Evolutionary conservation across 2,797 vertebrate genomes (phyloP).

Genomic region (Mallotus villosus): DNA sequence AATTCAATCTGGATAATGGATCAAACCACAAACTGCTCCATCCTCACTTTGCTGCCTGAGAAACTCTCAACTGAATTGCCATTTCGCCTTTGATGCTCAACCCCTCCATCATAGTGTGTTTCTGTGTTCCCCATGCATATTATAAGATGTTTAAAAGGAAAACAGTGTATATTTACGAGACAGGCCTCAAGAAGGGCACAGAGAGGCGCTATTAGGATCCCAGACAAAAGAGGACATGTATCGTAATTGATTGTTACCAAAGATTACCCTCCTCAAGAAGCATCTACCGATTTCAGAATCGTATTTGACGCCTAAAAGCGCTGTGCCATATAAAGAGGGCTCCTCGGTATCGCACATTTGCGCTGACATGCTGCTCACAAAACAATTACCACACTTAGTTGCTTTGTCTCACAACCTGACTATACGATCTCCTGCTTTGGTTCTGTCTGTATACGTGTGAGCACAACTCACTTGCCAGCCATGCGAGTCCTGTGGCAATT

Average conservation of each 20-base stretch:
- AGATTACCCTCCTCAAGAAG: constrained; percentile 72
- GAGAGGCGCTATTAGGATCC: constrained; percentile 71
- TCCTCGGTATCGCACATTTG: constrained; percentile 59
- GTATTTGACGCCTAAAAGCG: constrained; percentile 64
- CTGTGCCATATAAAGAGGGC: constrained; percentile 53
- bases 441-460: constrained; percentile 53
- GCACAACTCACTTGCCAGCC: constrained; percentile 57
- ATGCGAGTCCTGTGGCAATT: constrained; percentile 39
- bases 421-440: constrained; percentile 57
- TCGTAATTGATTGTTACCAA: constrained; percentile 80
- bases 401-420: constrained; percentile 61
- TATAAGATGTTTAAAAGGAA: constrained; percentile 79
- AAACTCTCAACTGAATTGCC: constrained; percentile 69
- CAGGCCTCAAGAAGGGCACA: constrained; percentile 61
- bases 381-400: constrained; percentile 71
- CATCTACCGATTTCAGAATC: constrained; percentile 65
- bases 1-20: constrained; percentile 79
- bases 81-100: constrained; percentile 70
- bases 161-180: constrained; percentile 77
- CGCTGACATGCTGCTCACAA: constrained; percentile 66
- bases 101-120: constrained; percentile 71
- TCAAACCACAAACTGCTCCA: constrained; percentile 76
- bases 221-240: constrained; percentile 70
- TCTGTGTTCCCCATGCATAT: constrained; percentile 76
- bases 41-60: constrained; percentile 73